phyloP scores from a whole-genome alignment of 23 tunicate species.

The Botrylloides violaceus region DNA sequence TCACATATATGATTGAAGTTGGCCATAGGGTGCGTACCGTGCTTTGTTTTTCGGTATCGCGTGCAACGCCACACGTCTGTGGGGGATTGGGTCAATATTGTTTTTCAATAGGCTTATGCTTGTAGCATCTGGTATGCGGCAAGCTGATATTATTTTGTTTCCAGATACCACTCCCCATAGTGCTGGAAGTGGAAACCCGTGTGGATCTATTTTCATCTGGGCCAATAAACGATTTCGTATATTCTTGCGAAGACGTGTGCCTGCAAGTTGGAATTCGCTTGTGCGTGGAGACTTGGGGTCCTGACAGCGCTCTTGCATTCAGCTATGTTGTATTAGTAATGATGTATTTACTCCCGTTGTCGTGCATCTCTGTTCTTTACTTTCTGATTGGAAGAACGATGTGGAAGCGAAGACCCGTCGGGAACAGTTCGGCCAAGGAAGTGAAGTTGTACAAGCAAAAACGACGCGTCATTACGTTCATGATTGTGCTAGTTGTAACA shows the following conservation, averaged over 20 bases:
- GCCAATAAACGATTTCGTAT: background rate
- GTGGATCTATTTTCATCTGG: background rate
- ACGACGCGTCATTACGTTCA: constrained; percentile 19
- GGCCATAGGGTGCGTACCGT: too few relatives aligned
- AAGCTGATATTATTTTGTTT: background rate
- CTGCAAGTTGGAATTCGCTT: constrained; percentile 1
- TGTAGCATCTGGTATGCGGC: too few relatives aligned
- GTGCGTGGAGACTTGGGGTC: constrained; percentile 34
- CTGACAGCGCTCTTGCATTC: constrained; percentile 23
- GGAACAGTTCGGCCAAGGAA: background rate
- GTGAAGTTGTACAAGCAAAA: constrained; percentile 14
- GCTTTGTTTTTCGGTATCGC: too few relatives aligned
- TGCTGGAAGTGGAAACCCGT: constrained; percentile 20
- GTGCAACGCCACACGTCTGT: too few relatives aligned
- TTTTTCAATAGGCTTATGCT: too few relatives aligned
- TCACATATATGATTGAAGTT: too few relatives aligned
- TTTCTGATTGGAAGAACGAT: constrained; percentile 35
- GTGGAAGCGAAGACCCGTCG: constrained; percentile 27
- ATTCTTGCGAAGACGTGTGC: constrained; percentile 6
- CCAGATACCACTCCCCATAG: constrained; percentile 44
- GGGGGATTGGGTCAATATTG: too few relatives aligned
- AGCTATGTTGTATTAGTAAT: constrained; percentile 30
- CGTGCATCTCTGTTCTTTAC: constrained; percentile 21
- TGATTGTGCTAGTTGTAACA: constrained; percentile 26
- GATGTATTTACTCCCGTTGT: constrained; percentile 29